Base-by-base conservation (phyloP, 1,140 invertebrate genomes). In the Eriosoma lanigerum region DNA sequence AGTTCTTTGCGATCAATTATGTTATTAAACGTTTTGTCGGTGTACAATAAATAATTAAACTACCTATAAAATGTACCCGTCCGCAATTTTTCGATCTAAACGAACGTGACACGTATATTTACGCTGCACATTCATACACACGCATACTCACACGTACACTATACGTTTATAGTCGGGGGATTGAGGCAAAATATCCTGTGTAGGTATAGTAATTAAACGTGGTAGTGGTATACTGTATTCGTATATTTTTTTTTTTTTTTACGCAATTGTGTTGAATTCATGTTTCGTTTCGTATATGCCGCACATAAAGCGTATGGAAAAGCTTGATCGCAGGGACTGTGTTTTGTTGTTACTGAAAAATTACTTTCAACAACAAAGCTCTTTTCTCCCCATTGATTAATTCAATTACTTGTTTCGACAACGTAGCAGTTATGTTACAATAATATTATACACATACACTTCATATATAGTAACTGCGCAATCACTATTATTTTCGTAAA, bases 401-500 rank as follows among this genome's bases (percentile, higher is more conserved):
- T 70, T 70, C 66, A 50, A 70, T 68, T 68, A 68, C 64, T 70
- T 29, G 66, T 70, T 70, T 46, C 66, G 46, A 70, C 44, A 70
- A 48, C 24, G 24, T 70, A 3, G 66, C 66, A 19, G 66, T 70
- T 70, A 70, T 50, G 66, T 68, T 68, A 48, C 64, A 15, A 38
- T 38, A 38, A 38, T 38, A 38, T 38, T 38, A 38, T 38, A 38
- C 32, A 8, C 8, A 38, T 38, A 38, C 3, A 3, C 8, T 4
- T 38, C 32, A n/a, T n/a, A n/a, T n/a, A n/a, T n/a, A n/a, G n/a
- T 38, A 38, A 38, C 8, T 38, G 32, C 8, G 32, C 32, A 38
- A 38, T 4, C 32, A 4, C 32, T 38, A 8, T 38, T 38, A n/a
- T n/a, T n/a, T n/a, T 68, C 44, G 64, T 68, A n/a, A 68, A 68